phyloP scores from a whole-genome alignment of 2,888 invertebrate genomes.

The Formica aserva region DNA sequence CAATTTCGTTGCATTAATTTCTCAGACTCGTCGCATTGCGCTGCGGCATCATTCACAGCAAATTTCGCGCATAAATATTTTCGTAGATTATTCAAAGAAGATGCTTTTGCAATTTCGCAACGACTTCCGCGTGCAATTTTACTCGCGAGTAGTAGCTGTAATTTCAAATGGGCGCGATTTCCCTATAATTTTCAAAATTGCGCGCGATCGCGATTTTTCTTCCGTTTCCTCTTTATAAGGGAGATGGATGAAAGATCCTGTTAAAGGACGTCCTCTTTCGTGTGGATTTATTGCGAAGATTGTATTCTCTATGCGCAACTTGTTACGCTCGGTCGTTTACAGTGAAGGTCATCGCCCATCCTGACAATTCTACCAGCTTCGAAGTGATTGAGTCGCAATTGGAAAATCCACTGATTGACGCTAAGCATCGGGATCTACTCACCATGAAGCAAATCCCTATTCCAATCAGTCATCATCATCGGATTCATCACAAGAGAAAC shows the following conservation, averaged over 20 bases:
- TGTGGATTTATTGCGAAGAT: conserved; percentile 34
- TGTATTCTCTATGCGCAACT: conserved; percentile 38
- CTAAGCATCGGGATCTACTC: conserved; percentile 87
- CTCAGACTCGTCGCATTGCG: not conserved
- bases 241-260: not conserved
- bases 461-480: conserved; percentile 80
- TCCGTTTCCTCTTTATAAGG: not conserved
- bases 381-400: conserved; percentile 88
- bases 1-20: conserved; percentile 35
- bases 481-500: conserved; percentile 80
- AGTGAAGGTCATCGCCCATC: conserved; percentile 89
- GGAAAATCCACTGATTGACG: conserved; percentile 88
- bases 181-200: conserved; percentile 1
- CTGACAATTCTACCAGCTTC: conserved; percentile 87
- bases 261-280: not conserved
- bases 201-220: conserved; percentile 2
- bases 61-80: conserved; percentile 37
- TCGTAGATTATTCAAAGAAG: not conserved
- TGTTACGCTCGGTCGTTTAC: conserved; percentile 84
- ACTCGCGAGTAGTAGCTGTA: not conserved
- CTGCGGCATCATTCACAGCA: not conserved
- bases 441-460: conserved; percentile 85
- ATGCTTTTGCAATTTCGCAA: conserved; percentile 15
- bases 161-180: not conserved
- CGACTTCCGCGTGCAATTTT: not conserved